phyloP scores from a whole-genome alignment of 1,140 invertebrate species.

The Brachystomella parvula region DNA sequence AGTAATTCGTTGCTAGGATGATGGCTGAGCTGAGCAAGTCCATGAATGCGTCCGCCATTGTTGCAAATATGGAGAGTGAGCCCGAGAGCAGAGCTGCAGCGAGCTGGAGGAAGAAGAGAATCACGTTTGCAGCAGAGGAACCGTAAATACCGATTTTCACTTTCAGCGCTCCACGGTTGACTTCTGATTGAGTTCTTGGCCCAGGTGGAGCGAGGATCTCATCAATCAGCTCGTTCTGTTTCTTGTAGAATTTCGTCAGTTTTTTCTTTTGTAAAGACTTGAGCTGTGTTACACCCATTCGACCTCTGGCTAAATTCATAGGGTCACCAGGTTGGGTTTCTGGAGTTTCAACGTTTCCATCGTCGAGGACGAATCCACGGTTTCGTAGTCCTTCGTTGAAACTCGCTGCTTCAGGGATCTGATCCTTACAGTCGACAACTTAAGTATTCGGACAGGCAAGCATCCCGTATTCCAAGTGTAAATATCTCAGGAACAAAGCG shows the following conservation, averaged over 20 bases:
- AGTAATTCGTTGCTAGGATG: not conserved
- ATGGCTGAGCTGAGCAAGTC: not conserved
- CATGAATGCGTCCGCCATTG: conserved; percentile 7
- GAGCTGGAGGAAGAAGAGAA: not conserved
- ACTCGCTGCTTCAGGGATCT: too few relatives aligned
- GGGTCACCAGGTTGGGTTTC: too few relatives aligned
- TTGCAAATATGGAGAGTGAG: not conserved
- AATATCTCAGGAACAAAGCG: too few relatives aligned
- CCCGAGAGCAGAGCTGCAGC: not conserved
- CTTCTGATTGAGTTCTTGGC: not conserved
- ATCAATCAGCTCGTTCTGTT: not conserved
- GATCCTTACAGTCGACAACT: too few relatives aligned
- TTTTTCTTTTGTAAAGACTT: not conserved
- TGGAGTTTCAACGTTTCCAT: too few relatives aligned
- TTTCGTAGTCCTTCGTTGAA: too few relatives aligned
- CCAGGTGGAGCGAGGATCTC: not conserved
- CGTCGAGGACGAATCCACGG: too few relatives aligned
- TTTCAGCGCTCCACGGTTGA: not conserved
- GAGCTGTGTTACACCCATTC: too few relatives aligned
- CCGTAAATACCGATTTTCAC: not conserved
- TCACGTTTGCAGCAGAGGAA: not conserved
- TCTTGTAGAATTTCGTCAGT: not conserved
- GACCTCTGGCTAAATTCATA: too few relatives aligned
- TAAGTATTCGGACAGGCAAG: too few relatives aligned
- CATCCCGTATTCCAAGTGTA: too few relatives aligned